A percentile compares a stretch with the other conserved stretches of the same genome.
phyloP scores from a whole-genome alignment of 2,113 vertebrate species.

The Gymnorhina tibicen region DNA sequence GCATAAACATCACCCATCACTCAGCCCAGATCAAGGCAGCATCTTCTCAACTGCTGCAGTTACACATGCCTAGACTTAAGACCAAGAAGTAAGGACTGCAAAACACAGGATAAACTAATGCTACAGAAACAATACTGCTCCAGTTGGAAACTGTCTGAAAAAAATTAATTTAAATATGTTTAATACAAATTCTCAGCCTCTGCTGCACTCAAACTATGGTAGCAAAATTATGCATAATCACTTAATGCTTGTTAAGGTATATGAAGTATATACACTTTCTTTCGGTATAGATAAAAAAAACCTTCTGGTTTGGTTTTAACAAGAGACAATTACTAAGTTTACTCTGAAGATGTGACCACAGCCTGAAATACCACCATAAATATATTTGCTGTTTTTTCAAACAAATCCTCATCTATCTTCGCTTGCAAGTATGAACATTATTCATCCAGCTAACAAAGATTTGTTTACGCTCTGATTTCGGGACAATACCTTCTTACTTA shows the following conservation, averaged over 20 bases:
- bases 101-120: neutral
- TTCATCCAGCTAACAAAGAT: neutral
- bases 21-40: neutral
- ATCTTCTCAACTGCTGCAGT: neutral
- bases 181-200: neutral
- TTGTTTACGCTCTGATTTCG: neutral
- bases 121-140: neutral
- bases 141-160: neutral
- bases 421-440: neutral
- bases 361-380: neutral
- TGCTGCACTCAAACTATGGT: rapidly evolving
- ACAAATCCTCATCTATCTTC: neutral
- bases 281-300: neutral
- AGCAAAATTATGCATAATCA: neutral
- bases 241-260: neutral
- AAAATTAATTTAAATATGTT: neutral
- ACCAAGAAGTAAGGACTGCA: neutral
- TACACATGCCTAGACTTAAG: neutral
- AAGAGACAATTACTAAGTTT: neutral
- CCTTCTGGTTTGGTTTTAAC: neutral
- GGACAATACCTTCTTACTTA: neutral
- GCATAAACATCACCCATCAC: neutral
- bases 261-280: neutral
- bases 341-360: neutral
- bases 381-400: neutral